Conservation (phyloP, 37 sponge, comb jelly and placozoan species). For the Eunapius fragilis region DNA sequence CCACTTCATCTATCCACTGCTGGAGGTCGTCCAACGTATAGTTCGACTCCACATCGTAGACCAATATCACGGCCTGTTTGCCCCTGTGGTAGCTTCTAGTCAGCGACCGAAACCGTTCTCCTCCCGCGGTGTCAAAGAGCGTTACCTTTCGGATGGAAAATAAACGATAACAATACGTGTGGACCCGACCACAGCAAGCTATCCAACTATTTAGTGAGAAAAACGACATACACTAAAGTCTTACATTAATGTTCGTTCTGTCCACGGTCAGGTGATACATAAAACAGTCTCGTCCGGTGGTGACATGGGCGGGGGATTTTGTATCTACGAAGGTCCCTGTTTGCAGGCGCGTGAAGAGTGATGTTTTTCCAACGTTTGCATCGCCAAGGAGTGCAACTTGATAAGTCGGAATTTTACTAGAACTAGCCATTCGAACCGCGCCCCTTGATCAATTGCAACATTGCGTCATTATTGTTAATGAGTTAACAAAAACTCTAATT, state of each 20-base stretch:
- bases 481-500: no score
- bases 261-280: neutral
- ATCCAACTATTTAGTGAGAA: no score
- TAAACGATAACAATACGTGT: no score
- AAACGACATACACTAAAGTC: neutral
- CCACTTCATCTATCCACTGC: conserved; percentile 35
- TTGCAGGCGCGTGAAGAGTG: conserved; percentile 13
- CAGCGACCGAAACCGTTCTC: conserved; percentile 48
- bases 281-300: neutral
- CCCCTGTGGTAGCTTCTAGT: conserved; percentile 34
- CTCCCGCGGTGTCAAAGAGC: conserved; percentile 53
- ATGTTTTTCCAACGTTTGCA: conserved; percentile 34
- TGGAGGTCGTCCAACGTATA: conserved; percentile 14
- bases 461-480: no score
- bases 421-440: neutral
- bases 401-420: neutral
- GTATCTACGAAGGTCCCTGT: conserved; percentile 6
- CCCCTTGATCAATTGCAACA: no score
- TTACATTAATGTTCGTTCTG: neutral
- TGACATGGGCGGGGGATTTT: neutral
- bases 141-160: conserved; percentile 19
- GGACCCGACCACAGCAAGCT: no score
- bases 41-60: conserved; percentile 33
- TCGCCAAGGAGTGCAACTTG: conserved; percentile 16
- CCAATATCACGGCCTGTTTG: conserved; percentile 25